These are phyloP conservation scores for Hippolais icterina DNA, from an alignment of 2,113 vertebrate genomes.

Conservation along the genomic window DNA sequence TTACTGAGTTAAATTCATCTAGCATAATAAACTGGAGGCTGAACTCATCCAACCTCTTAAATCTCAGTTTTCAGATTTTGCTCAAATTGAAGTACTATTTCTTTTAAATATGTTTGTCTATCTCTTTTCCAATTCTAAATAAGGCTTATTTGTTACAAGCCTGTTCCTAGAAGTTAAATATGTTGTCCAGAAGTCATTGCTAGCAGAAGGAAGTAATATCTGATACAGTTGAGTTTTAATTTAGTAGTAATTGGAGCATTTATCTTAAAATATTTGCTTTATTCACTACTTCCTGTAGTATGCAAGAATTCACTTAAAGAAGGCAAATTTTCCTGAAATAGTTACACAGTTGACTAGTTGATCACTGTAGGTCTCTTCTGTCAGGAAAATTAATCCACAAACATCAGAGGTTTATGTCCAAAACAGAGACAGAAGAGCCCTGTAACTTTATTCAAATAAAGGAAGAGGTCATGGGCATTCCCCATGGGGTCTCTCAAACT, in stretches of 20 bases:
- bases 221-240: neutral
- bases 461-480: neutral
- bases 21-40: neutral
- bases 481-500: neutral
- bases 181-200: neutral
- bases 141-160: neutral
- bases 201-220: neutral
- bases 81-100: neutral
- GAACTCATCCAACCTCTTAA: neutral
- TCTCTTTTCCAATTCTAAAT: neutral
- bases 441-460: neutral
- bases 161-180: neutral
- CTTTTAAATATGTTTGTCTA: neutral
- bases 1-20: neutral
- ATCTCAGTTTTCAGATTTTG: neutral
- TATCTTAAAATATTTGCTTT: neutral
- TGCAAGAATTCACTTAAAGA: neutral
- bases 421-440: neutral
- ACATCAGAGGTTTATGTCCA: neutral
- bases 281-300: neutral
- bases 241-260: neutral
- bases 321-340: neutral
- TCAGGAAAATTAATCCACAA: neutral
- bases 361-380: neutral
- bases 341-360: neutral